These are phyloP conservation scores for Chironex yamaguchii DNA, from an alignment of 30 jellyfish, hydroid and myxozoan genomes.

Conservation along the genomic window DNA sequence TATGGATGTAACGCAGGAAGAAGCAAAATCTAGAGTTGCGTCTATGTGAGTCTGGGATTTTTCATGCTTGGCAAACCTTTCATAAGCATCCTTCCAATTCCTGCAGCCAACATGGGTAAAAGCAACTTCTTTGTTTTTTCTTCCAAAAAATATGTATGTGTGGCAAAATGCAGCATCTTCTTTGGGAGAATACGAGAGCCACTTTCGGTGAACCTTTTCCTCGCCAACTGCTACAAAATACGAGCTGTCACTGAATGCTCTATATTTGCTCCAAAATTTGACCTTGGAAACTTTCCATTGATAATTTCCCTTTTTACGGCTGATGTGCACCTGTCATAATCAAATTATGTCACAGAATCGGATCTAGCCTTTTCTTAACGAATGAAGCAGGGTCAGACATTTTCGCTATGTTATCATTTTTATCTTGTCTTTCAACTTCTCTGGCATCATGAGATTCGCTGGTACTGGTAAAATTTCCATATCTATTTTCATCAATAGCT, in stretches of 20 bases:
- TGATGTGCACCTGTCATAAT: constrained; percentile 7
- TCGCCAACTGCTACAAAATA: constrained; percentile 13
- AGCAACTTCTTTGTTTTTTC: constrained; percentile 26
- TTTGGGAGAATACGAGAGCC: constrained; percentile 52
- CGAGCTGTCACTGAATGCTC: constrained; percentile 33
- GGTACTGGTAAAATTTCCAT: no score
- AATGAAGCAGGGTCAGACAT: no score
- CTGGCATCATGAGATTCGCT: no score
- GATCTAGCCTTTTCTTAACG: no score
- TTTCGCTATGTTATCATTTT: no score
- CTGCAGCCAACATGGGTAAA: constrained; percentile 41
- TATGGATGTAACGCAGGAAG: constrained; percentile 6
- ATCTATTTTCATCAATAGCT: no score
- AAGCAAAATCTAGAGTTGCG: constrained; percentile 28
- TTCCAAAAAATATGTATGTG: constrained; percentile 40
- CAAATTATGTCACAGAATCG: not conserved
- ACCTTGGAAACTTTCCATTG: constrained; percentile 43
- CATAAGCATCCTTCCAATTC: constrained; percentile 62
- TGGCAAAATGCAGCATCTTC: constrained; percentile 43
- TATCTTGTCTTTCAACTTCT: no score
- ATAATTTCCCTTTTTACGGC: not conserved
- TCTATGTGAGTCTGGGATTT: constrained; percentile 37
- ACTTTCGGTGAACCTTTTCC: constrained; percentile 17
- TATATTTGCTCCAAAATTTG: constrained; percentile 3
- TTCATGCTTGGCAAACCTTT: constrained; percentile 43